Evolutionary conservation across 2,888 invertebrate species (phyloP).

Genomic region (Cantharis lateralis): DNA sequence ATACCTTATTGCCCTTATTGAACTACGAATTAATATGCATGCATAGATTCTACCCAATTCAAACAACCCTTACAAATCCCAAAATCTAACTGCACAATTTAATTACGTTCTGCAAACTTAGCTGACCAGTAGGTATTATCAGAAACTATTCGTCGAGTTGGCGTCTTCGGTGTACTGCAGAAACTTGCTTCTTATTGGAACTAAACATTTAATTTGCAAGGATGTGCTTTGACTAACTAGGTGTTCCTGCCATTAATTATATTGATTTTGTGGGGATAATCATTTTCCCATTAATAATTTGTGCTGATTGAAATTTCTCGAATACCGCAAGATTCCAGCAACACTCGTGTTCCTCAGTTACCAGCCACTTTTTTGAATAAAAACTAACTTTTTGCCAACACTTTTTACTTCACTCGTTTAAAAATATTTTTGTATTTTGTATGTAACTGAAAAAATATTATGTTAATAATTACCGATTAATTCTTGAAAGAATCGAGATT

Average conservation of each 20-base stretch:
- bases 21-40: constrained; percentile 50
- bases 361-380: background rate
- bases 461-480: no score
- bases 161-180: constrained; percentile 50
- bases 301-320: background rate
- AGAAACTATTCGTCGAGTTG: constrained; percentile 55
- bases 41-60: constrained; percentile 48
- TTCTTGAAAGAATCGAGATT: no score
- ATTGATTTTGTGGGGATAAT: constrained; percentile 33
- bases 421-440: no score
- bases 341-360: background rate
- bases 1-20: constrained; percentile 40
- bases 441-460: no score
- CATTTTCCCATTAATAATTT: constrained; percentile 29
- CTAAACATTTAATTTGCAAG: constrained; percentile 48
- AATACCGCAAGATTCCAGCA: background rate
- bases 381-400: background rate
- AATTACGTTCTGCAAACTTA: constrained; percentile 52
- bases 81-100: constrained; percentile 54
- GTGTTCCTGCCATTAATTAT: constrained; percentile 37
- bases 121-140: constrained; percentile 56
- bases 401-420: no score
- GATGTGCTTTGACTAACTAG: constrained; percentile 34
- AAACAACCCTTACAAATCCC: constrained; percentile 48
- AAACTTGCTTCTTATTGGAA: constrained; percentile 46